Percentiles rank a stretch among this genome's conserved stretches.
These are phyloP conservation scores for Aphyosemion australe DNA, from an alignment of 2,113 vertebrate genomes.

Conservation along the genomic window DNA sequence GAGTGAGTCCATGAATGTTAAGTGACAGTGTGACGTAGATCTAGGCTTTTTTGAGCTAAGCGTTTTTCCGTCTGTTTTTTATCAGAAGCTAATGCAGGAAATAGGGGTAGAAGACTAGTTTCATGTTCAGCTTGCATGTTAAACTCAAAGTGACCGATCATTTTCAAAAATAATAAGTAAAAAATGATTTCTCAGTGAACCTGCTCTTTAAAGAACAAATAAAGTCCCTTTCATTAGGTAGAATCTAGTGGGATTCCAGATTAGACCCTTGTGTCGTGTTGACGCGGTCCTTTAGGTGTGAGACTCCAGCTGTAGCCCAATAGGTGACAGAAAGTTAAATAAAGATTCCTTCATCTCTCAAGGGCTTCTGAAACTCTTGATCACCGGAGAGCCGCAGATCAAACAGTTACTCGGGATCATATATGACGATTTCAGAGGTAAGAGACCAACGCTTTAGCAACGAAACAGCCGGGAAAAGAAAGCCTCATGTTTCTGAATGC, in stretches of 20 bases:
- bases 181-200: too few species aligned
- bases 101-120: too few species aligned
- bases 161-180: too few species aligned
- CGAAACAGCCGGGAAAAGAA: too few species aligned
- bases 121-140: too few species aligned
- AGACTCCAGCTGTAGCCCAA: constrained; percentile 25
- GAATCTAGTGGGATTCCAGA: background rate
- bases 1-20: too few species aligned
- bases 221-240: constrained; percentile 10
- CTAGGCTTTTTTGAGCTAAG: too few species aligned
- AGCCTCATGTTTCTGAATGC: constrained; percentile 15
- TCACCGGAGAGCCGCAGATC: constrained; percentile 84
- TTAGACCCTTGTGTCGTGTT: constrained; percentile 22
- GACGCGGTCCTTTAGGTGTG: constrained; percentile 20
- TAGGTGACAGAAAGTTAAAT: constrained; percentile 41
- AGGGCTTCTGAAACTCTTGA: constrained; percentile 86
- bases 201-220: constrained; percentile 27
- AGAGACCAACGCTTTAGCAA: constrained; percentile 58
- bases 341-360: constrained; percentile 64
- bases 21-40: too few species aligned
- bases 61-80: too few species aligned
- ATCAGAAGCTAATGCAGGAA: too few species aligned
- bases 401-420: constrained; percentile 83
- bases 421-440: constrained; percentile 87
- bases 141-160: too few species aligned